A percentile compares a stretch with the other conserved stretches of the same genome.
Conservation (phyloP, 2,797 vertebrate species). For the Botia kubotai region DNA sequence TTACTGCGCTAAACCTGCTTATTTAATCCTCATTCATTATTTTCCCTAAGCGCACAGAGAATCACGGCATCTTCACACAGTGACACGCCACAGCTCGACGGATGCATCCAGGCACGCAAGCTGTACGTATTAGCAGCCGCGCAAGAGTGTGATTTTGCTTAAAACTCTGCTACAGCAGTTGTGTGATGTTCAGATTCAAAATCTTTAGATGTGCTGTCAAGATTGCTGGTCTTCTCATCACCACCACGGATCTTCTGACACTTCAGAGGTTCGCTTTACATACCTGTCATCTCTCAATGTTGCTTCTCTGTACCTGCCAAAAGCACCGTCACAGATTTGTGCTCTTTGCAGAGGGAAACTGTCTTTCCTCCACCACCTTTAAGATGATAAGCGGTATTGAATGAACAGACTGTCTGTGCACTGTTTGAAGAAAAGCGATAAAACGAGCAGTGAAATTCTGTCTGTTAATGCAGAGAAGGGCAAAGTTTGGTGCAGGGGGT, state of each 20-base stretch:
- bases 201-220: slow-evolving; percentile 81
- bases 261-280: slow-evolving; percentile 78
- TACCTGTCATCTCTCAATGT: slow-evolving; percentile 76
- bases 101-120: slow-evolving; percentile 31
- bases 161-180: slow-evolving; percentile 63
- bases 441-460: slow-evolving; percentile 60
- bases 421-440: slow-evolving; percentile 68
- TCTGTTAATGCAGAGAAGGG: slow-evolving; percentile 64
- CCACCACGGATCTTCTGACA: slow-evolving; percentile 77
- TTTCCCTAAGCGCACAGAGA: slow-evolving; percentile 44
- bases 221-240: slow-evolving; percentile 72
- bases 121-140: slow-evolving; percentile 43
- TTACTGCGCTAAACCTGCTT: neutral
- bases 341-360: slow-evolving; percentile 82
- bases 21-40: slow-evolving; percentile 49
- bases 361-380: slow-evolving; percentile 79
- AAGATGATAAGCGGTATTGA: slow-evolving; percentile 80
- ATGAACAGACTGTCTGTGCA: slow-evolving; percentile 69
- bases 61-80: slow-evolving; percentile 42
- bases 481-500: slow-evolving; percentile 61
- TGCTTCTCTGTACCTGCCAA: slow-evolving; percentile 65
- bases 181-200: slow-evolving; percentile 72
- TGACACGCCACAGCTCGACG: slow-evolving; percentile 22
- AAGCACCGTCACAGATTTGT: slow-evolving; percentile 71
- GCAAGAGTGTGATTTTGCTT: slow-evolving; percentile 36